Evolutionary conservation across 2,888 invertebrate species (phyloP).

Genomic region (Spilosoma lubricipeda): DNA sequence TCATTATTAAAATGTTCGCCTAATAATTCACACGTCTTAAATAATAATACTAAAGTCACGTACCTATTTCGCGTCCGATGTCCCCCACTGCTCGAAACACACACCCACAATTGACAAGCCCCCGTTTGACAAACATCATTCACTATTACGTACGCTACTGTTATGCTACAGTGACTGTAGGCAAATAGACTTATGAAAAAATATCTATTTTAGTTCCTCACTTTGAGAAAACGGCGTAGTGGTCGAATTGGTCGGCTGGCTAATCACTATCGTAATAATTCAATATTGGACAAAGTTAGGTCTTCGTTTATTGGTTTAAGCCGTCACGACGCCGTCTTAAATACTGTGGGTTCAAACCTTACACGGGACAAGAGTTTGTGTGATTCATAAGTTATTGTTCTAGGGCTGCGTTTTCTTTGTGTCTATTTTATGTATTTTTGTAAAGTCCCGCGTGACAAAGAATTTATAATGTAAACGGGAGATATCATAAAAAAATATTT

Average conservation of each 20-base stretch:
- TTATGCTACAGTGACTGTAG: conserved; percentile 43
- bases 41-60: conserved; percentile 12
- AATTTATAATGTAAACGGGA: no score
- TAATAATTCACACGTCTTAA: not conserved
- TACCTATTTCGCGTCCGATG: conserved; percentile 47
- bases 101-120: conserved; percentile 57
- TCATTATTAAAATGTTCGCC: not conserved
- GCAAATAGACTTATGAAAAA: conserved; percentile 30
- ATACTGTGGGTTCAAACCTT: no score
- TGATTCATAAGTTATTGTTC: no score
- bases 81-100: conserved; percentile 48
- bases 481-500: no score
- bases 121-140: conserved; percentile 55
- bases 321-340: no score
- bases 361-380: no score
- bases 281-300: not conserved
- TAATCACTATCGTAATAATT: not conserved
- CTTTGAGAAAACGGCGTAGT: not conserved
- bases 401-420: no score
- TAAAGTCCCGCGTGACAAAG: no score
- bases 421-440: no score
- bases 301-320: no score
- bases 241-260: not conserved
- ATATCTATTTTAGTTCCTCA: conserved; percentile 3
- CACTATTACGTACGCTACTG: conserved; percentile 40